Percentiles rank a stretch among this genome's conserved stretches.
Conservation (phyloP, 2,113 vertebrate species). For the Myodes glareolus region DNA sequence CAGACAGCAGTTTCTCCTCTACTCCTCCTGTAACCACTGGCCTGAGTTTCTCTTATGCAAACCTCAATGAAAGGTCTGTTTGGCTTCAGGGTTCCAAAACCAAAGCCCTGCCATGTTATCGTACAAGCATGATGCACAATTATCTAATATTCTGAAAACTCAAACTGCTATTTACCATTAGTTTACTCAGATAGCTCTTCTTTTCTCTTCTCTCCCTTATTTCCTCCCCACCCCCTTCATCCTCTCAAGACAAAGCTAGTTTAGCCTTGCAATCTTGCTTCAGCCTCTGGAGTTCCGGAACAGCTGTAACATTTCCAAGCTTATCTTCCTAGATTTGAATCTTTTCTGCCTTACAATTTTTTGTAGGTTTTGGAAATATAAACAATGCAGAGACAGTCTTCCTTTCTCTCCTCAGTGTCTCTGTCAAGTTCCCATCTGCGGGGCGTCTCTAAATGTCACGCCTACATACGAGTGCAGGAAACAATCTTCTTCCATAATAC, state of each 20-base stretch:
- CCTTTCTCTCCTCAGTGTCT: neutral
- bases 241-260: neutral
- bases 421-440: neutral
- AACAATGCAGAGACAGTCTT: neutral
- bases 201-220: too few species aligned
- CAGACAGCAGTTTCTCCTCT: neutral
- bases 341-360: neutral
- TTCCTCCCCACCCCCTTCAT: accelerated
- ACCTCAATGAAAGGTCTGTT: neutral
- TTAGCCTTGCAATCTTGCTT: neutral
- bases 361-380: neutral
- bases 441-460: neutral
- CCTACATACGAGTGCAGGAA: neutral
- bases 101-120: neutral
- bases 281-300: neutral
- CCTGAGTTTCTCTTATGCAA: neutral
- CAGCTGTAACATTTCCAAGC: neutral
- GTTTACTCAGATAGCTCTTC: neutral
- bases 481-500: neutral
- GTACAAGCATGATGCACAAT: neutral
- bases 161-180: neutral
- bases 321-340: neutral
- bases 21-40: neutral
- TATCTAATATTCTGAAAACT: neutral
- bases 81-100: constrained; percentile 18